These are phyloP conservation scores for Ennomos fuscantarius DNA, from an alignment of 2,888 invertebrate genomes.

Conservation along the genomic window DNA sequence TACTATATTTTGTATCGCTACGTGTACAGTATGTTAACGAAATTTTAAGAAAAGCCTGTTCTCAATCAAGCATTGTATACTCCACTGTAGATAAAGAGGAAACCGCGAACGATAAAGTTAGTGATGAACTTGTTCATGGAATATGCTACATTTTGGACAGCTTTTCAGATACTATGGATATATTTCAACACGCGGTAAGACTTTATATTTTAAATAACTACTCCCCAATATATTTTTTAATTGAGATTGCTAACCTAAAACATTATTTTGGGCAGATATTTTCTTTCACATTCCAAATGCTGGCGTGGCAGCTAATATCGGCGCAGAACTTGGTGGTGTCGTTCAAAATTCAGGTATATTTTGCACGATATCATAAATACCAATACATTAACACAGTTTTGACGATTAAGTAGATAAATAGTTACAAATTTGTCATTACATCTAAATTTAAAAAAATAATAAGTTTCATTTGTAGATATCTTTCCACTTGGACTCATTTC, in stretches of 20 bases:
- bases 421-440: not conserved
- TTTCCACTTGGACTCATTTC: constrained; percentile 36
- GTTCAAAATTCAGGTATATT: constrained; percentile 56
- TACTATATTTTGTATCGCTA: constrained; percentile 48
- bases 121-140: constrained; percentile 44
- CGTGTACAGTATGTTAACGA: constrained; percentile 55
- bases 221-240: constrained; percentile 1
- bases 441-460: too few species aligned
- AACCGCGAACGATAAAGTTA: constrained; percentile 18
- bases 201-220: not conserved
- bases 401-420: not conserved
- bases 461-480: constrained; percentile 41
- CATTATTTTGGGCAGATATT: constrained; percentile 52
- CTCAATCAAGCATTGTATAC: constrained; percentile 17
- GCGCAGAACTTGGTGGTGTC: constrained; percentile 58
- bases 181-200: constrained; percentile 60
- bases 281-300: constrained; percentile 51
- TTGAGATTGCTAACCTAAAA: constrained; percentile 6
- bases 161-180: constrained; percentile 51
- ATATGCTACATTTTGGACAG: constrained; percentile 52
- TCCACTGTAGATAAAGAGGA: constrained; percentile 5
- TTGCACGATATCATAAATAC: too few species aligned
- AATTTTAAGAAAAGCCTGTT: constrained; percentile 38
- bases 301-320: constrained; percentile 54
- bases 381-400: too few species aligned